Conservation (phyloP, 1,140 invertebrate genomes). For the Drosophila persimilis region DNA sequence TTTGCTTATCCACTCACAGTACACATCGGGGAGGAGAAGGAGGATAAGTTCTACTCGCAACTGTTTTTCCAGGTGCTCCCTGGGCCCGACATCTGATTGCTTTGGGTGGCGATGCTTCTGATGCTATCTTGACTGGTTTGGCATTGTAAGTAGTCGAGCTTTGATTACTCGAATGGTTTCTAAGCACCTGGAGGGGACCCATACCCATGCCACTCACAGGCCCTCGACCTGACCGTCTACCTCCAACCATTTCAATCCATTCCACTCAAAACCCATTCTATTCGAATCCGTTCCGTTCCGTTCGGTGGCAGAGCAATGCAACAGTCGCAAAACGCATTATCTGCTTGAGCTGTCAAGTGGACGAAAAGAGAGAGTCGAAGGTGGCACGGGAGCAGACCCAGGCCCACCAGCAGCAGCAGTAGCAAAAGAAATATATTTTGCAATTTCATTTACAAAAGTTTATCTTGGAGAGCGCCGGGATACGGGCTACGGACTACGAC, state of each 20-base stretch:
- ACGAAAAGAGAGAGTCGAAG: conserved; percentile 21
- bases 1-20: conserved; percentile 41
- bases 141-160: conserved; percentile 63
- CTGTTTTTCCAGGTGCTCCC: conserved; percentile 65
- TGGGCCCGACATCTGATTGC: conserved; percentile 47
- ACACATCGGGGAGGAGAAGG: neutral
- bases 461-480: conserved; percentile 67
- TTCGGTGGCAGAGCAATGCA: conserved; percentile 45
- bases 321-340: conserved; percentile 80
- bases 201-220: neutral
- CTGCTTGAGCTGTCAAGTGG: conserved; percentile 75
- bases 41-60: conserved; percentile 3
- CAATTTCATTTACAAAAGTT: conserved; percentile 81
- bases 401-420: neutral
- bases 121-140: conserved; percentile 25
- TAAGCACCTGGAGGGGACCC: conserved; percentile 61
- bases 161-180: conserved; percentile 77
- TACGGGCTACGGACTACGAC: conserved; percentile 40
- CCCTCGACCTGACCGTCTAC: neutral
- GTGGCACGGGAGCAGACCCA: conserved; percentile 14
- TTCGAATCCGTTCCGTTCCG: conserved; percentile 2
- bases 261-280: too few species aligned
- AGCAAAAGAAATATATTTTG: conserved; percentile 57
- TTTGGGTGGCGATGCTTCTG: conserved; percentile 19
- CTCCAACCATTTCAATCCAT: too few species aligned